Evolutionary conservation across 2,113 vertebrate species (phyloP).

Genomic region (Xenopus borealis): DNA sequence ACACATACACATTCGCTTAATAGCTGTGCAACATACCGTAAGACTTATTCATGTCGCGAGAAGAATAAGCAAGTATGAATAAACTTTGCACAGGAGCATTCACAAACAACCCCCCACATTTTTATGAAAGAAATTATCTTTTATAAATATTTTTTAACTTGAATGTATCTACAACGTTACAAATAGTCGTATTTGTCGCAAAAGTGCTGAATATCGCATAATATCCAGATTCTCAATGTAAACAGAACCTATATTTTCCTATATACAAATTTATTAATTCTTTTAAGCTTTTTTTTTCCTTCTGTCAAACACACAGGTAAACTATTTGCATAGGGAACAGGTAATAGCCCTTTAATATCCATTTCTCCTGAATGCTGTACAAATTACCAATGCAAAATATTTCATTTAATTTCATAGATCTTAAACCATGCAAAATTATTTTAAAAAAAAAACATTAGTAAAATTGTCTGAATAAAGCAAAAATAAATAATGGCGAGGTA

Average conservation of each 20-base stretch:
- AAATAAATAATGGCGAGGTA: slow-evolving; percentile 64
- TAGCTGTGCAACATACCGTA: slow-evolving; percentile 43
- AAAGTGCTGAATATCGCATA: slow-evolving; percentile 78
- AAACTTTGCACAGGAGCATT: slow-evolving; percentile 70
- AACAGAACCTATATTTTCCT: slow-evolving; percentile 66
- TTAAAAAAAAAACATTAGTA: slow-evolving; percentile 60
- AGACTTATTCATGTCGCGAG: slow-evolving; percentile 66
- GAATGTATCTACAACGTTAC: slow-evolving; percentile 74
- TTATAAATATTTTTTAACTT: slow-evolving; percentile 75
- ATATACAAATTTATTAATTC: slow-evolving; percentile 56
- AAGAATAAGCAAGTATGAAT: slow-evolving; percentile 66
- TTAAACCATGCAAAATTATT: slow-evolving; percentile 55
- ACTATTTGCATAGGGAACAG: slow-evolving; percentile 83
- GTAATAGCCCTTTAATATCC: slow-evolving; percentile 77
- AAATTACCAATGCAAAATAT: slow-evolving; percentile 75
- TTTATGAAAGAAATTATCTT: slow-evolving; percentile 70
- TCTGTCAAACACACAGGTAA: slow-evolving; percentile 76
- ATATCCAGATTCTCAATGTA: slow-evolving; percentile 78
- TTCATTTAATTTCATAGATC: slow-evolving; percentile 66
- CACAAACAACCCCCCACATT: slow-evolving; percentile 70
- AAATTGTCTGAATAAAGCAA: slow-evolving; percentile 67
- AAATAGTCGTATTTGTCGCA: slow-evolving; percentile 70
- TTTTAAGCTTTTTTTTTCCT: slow-evolving; percentile 60
- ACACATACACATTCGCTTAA: background rate
- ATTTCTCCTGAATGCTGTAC: slow-evolving; percentile 76